A percentile compares a stretch with the other conserved stretches of the same genome.
Conservation (phyloP, 2,888 invertebrate species). For the Eristalinus sepulchralis region DNA sequence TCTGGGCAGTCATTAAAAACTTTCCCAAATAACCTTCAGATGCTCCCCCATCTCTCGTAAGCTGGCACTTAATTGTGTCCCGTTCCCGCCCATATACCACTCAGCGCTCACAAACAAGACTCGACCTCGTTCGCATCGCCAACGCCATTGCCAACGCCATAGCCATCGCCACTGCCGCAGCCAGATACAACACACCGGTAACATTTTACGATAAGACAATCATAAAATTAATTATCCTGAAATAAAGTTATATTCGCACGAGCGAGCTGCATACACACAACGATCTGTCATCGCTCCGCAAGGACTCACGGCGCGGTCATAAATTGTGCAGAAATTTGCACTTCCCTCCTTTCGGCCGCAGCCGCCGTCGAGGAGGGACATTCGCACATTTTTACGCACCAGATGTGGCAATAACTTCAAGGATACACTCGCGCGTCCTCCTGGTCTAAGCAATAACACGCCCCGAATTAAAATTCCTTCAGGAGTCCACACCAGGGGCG, state of each 20-base stretch:
- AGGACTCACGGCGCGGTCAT: background rate
- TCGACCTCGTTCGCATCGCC: background rate
- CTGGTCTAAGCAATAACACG: constrained; percentile 2
- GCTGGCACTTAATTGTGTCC: constrained; percentile 11
- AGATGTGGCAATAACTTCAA: constrained; percentile 28
- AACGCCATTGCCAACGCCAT: too few species aligned
- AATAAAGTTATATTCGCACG: constrained; percentile 34
- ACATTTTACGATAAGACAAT: constrained; percentile 51
- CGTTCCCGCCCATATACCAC: background rate
- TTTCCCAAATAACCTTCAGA: background rate
- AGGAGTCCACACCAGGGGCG: background rate
- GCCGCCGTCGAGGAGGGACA: background rate
- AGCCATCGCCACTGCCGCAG: background rate
- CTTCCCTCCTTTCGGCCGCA: background rate
- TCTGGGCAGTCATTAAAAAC: constrained; percentile 2
- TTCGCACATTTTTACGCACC: constrained; percentile 19
- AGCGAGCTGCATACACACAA: background rate
- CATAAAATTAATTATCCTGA: constrained; percentile 42
- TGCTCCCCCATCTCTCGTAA: background rate
- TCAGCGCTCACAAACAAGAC: background rate
- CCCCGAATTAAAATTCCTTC: constrained; percentile 27
- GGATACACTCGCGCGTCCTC: background rate
- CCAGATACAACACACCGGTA: background rate
- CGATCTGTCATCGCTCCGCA: background rate
- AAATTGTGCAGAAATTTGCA: constrained; percentile 32